Evolutionary conservation across 2,888 invertebrate genomes (phyloP), one percentile per base, ranked within the genome.

Genomic region (Megamerina dolium): DNA sequence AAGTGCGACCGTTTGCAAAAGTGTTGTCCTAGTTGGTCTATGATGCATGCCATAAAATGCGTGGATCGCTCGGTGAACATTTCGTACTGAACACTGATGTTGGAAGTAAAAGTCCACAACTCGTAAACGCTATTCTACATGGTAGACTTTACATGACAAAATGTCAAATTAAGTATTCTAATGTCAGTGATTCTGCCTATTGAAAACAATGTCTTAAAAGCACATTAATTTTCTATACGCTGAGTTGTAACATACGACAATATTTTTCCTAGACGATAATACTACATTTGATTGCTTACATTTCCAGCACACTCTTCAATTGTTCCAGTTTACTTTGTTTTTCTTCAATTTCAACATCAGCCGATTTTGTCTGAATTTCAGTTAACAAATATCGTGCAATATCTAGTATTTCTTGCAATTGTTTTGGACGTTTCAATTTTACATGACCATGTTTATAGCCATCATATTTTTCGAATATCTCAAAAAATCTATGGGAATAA

Each of bases 271-370:
- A 23, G 23, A 26, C 20, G 19, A 34, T 12, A 37, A 35, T 5
- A 14, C 4, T n/a, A n/a, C n/a, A n/a, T n/a, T n/a, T 33, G 6
- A 32, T 26, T 9, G 37, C 82, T 75, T 73, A 95, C 99, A 99
- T 99, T 81, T 99, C 99, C n/a, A 99, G 75, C 31, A 99, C 99
- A 60, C 92, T 88, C 72, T 97, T 95, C 17, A 99, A 77, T 70
- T 99, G 99, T 63, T 96, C 95, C 53, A 99, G 74, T 73, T 99
- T 99, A 35, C 90, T 90, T 64, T 91, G 91, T 65, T 96, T 95
- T 73, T 97, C 96, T 65, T 95, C 95, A 26, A 96, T 85, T 73
- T 93, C 94, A 0, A 88, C 86, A 63, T 92, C 91, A 5, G 87
- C 87, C 48, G 86, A 84, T 41, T 87, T 79, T 43, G 87, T 87